Base-by-base conservation (phyloP, 2,888 invertebrate species). In the Spilosoma lubricipeda region DNA sequence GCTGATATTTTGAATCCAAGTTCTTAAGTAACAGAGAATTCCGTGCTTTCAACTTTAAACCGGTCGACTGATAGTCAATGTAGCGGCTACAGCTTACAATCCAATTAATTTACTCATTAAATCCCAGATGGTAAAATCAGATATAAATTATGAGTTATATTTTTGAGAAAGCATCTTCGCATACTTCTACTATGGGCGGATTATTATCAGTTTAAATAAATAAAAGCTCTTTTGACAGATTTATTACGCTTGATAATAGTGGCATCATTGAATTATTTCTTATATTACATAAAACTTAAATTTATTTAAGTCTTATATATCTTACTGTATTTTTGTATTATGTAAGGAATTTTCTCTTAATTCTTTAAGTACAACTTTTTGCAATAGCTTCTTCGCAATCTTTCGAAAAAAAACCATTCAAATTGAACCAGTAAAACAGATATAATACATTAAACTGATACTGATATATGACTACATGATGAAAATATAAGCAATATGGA, bases 101-200 rank as follows among this genome's bases (percentile, higher is more conserved):
- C 91, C 93, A 94, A 93, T 94, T 93, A 94, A 93, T 92, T 91
- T 91, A 86, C 93, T 92, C 90, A 94, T 94, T 94, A 93, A 91
- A 90, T 85, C 89, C 76, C 83, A 90, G 93, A 93, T 93, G 86
- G 87, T 89, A 90, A 92, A 89, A 88, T 81, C 85, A 90, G 92
- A 93, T 93, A 85, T n/a, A 48, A 84, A 67, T 36, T 74, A 76
- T 82, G 77, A 73, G 68, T 72, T 23, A 48, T 67, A 67, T 33
- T 67, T 84, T 78, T 76, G 75, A 73, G 75, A 79, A 77, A 66
- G 73, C 72, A 77, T 80, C 72, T 83, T 77, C 59, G 69, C 36
- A 74, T 80, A 77, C 74, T 80, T 78, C 74, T 77, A 76, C 69
- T 71, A 52, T 76, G 74, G 83, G 81, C 75, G 75, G 70, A 68